Base-by-base conservation (phyloP, 2,113 vertebrate species). In the Ibidorhyncha struthersii region DNA sequence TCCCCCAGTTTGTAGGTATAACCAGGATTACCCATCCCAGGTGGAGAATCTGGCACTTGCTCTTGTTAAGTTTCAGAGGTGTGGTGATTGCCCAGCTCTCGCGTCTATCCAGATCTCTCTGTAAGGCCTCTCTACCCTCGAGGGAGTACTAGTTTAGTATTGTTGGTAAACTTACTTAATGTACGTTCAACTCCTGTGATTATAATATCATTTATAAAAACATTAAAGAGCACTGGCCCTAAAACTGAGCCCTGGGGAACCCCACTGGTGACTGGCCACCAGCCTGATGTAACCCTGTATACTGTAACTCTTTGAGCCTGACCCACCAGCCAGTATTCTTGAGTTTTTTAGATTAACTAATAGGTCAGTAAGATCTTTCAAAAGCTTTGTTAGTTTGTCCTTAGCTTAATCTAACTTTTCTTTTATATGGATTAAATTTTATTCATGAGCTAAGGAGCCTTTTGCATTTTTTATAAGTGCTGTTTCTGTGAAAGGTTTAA, bases 1-100 rank as follows among this genome's bases (percentile, higher is more conserved):
- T 41, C 65, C 22, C 14, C 18, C 6, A 8, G 0, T 53, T 61
- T 59, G 59, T 61, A 38, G 0, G 0, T 62, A 8, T 25, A 61
- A 56, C 12, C 17, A 47, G 59, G 59, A 66, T 4, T 77, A 32
- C 32, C 27, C 8, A 1, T 52, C 62, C 30, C 47, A 43, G 40
- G 56, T 58, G 56, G 56, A 23, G 45, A 73, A 65, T 52, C 26
- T 21, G 9, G 53, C 14, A 13, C 27, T 62, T 62, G 34, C 27
- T n/a, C 6, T 47, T 80, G 40, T 47, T 70, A 22, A 38, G 43
- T 40, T 34, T 73, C 19, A 16, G 55, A 26, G 1, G 3, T 25
- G 15, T 92, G 40, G 25, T 29, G 43, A 25, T n/a, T 69, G 43
- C 9, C 29, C n/a, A 41, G 53, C 40, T 92, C 2, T 0, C 53